Evolutionary conservation across 2,113 vertebrate genomes (phyloP).

Genomic region (Riparia riparia): DNA sequence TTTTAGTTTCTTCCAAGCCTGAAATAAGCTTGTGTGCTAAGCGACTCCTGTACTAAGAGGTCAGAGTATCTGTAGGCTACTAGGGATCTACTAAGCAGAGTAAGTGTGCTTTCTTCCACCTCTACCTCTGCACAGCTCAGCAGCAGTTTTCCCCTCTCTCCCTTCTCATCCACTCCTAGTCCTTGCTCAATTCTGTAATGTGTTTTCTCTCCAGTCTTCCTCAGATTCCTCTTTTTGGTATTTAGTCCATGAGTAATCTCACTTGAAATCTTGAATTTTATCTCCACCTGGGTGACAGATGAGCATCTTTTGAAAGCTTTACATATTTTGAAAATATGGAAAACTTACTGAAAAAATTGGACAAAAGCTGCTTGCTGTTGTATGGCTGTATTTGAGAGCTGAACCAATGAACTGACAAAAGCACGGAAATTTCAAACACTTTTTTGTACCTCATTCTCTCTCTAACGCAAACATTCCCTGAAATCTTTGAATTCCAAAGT

Average conservation of each 20-base stretch:
- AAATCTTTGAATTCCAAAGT: neutral
- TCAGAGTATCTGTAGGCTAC: fast-evolving
- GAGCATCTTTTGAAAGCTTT: neutral
- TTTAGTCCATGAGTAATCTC: neutral
- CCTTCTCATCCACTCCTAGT: neutral
- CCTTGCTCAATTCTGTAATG: neutral
- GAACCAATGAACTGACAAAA: neutral
- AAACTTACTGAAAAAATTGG: neutral
- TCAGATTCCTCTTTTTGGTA: neutral
- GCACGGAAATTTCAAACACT: neutral
- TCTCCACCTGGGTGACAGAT: neutral
- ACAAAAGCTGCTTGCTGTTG: neutral
- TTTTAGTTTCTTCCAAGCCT: neutral
- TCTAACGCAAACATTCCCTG: neutral
- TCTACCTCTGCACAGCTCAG: neutral
- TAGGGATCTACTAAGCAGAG: neutral
- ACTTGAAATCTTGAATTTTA: neutral
- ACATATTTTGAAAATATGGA: neutral
- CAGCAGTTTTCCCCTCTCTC: neutral
- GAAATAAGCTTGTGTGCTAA: neutral
- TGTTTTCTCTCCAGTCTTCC: neutral
- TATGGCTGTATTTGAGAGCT: neutral
- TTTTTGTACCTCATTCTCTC: neutral
- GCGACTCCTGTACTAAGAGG: neutral
- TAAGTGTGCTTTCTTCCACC: neutral